Evolutionary conservation across 1,140 invertebrate species (phyloP), one percentile per base, ranked within the genome.

Genomic region (Liolophura sinensis): DNA sequence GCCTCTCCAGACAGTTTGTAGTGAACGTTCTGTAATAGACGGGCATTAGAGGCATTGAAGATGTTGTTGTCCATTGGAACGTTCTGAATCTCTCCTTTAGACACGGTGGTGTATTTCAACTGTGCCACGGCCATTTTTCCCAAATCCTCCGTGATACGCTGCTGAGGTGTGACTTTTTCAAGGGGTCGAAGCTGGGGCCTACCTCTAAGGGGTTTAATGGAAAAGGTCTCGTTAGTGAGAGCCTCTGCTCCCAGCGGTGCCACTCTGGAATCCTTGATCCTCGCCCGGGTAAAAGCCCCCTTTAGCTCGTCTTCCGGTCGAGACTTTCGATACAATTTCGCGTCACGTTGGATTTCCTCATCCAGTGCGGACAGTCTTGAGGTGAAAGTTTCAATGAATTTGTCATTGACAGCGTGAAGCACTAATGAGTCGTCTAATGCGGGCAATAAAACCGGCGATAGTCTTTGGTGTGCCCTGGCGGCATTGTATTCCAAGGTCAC

Each of bases 381-480:
- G n/a, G 70, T 65, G 46, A 79, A 71, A 57, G 74, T 79, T 60
- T 79, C 77, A 40, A 79, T 72, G 46, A 74, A 73, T n/a, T 75
- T 48, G 25, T 79, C 77, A 68, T 69, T 74, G 16, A 69, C 62
- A 47, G 72, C 67, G 9, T 62, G 49, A 24, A 20, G 25, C 47
- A 62, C 18, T 15, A 62, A 22, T 6, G 61, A 50, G 15, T 51
- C 20, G 47, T 62, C 47, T 24, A 62, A 22, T 18, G 61, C 31
- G 6, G 48, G 61, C 20, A 52, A 40, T 40, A 40, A 40, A 40
- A 40, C 31, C 31, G 31, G 31, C 9, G 31, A 40, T 9, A 40
- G 31, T 9, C 31, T 52, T 9, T 55, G 12, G 15, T 52, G 6
- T 1, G 15, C 15, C 61, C n/a, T 18, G 25, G n/a, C 24, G 20